Base-by-base conservation (phyloP, 2,888 invertebrate species). In the Periphyllus acericola region DNA sequence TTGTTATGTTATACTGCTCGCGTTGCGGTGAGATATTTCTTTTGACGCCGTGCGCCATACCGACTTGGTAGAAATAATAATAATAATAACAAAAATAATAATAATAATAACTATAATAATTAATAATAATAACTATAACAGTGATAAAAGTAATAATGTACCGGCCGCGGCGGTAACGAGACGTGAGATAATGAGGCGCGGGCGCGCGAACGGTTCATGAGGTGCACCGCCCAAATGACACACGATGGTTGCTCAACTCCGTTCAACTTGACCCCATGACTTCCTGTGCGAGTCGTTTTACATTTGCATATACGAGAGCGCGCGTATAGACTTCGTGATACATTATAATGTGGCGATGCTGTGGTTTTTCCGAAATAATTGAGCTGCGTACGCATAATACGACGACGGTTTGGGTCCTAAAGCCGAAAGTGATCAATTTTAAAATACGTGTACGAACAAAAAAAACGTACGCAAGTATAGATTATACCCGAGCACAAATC, bases 251-350 rank as follows among this genome's bases (percentile, higher is more conserved):
- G 25, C 52, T n/a, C 52, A 83, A 83, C 52, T 83, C 34, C 4
- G 32, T 72, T 72, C 52, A 52, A 72, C 82, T 83, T 72, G 82
- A 83, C 82, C 82, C 82, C 72, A 46, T 71, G 32, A 71, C 71
- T 71, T 71, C 34, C 71, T 46, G 14, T 36, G 36, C 2, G 40
- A 68, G 32, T 71, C n/a, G 29, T 81, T 34, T 66, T 36, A 46
- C 46, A 46, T 46, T 46, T 46, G 9, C 46, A 46, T 36, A 34
- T 46, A 36, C 40, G n/a, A n/a, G 60, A 14, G 3, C 68, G 68
- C 68, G 25, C 60, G 60, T 25, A 25, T 6, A 34, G 25, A 3
- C 21, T 36, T 74, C 36, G 74, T 74, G 74, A 74, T 74, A 36
- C 19, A 72, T 72, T 72, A 29, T 29, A 72, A 71, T 29, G n/a